Base-by-base conservation (phyloP, 1,140 invertebrate genomes). In the Daktulosphaira vitifoliae region DNA sequence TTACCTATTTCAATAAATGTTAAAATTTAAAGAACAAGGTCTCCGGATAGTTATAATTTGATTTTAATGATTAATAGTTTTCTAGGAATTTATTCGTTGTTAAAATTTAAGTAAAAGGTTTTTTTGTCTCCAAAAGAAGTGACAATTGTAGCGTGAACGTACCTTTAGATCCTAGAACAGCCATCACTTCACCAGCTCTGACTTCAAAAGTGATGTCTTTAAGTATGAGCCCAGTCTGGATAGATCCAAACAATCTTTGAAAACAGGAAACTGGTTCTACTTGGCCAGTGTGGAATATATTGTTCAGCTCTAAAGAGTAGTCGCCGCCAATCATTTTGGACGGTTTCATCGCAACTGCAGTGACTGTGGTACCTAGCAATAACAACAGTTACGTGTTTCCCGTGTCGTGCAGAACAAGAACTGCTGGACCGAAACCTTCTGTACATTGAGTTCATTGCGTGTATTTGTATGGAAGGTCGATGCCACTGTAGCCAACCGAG, bases 131-230 rank as follows among this genome's bases (percentile, higher is more conserved):
- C n/a, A n/a, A n/a, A n/a, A n/a, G n/a, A n/a, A n/a, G n/a, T n/a
- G n/a, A n/a, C n/a, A n/a, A n/a, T n/a, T n/a, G n/a, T n/a, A n/a
- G n/a, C n/a, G n/a, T n/a, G 4, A 6, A 16, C 18, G 66, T 73
- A 83, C 90, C 91, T 81, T 95, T 96, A 0, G 90, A 94, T 7
- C 92, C 92, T 7, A 96, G 77, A 66, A 96, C 84, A 18, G 92
- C 92, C 70, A 93, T 84, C 39, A 96, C 89, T 77, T 95, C 92
- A 13, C 90, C 90, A 46, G 89, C 88, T 72, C 91, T 87, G 0
- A 94, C 89, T 66, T 88, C 85, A 50, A 94, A 81, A 13, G 89
- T 92, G 3, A 95, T 88, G 80, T 94, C 90, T 77, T 93, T 90
- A 1, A 96, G 78, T 44, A 96, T 90, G 11, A 90, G 78, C 16